These are phyloP conservation scores for Chromobotia macracanthus DNA, from an alignment of 2,797 vertebrate genomes.

Conservation along the genomic window DNA sequence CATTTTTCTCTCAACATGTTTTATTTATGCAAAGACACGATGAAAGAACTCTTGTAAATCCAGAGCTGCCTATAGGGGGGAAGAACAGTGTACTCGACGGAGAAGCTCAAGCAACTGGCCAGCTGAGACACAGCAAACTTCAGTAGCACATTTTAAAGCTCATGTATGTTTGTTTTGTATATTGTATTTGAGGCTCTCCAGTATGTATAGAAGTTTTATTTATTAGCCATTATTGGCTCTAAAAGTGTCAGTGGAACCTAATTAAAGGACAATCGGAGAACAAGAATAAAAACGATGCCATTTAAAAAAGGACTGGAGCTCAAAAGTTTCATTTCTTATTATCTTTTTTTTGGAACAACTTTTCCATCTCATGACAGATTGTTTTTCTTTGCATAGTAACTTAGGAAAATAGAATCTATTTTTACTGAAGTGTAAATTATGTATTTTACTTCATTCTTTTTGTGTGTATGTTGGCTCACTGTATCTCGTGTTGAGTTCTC, in stretches of 20 bases:
- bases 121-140: conserved; percentile 80
- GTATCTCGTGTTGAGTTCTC: conserved; percentile 86
- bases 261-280: conserved; percentile 89
- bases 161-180: conserved; percentile 81
- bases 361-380: conserved; percentile 89
- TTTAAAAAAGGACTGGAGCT: conserved; percentile 82
- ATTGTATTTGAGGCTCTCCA: conserved; percentile 86
- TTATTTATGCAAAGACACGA: conserved; percentile 99
- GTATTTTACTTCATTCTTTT: conserved; percentile 83
- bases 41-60: conserved; percentile 95
- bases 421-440: conserved; percentile 97
- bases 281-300: conserved; percentile 67
- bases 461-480: conserved; percentile 78
- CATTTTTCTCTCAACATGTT: conserved; percentile 91
- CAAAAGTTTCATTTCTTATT: conserved; percentile 69
- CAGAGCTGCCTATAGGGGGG: conserved; percentile 83
- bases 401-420: conserved; percentile 96
- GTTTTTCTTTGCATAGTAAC: conserved; percentile 87
- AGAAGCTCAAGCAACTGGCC: conserved; percentile 79
- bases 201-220: conserved; percentile 84
- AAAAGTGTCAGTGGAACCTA: conserved; percentile 88
- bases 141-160: conserved; percentile 79
- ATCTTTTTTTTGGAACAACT: conserved; percentile 67
- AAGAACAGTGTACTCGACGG: conserved; percentile 79
- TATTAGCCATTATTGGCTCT: conserved; percentile 94